A percentile compares a stretch with the other conserved stretches of the same genome.
These are phyloP conservation scores for Chloropsis hardwickii DNA, from an alignment of 2,113 vertebrate species.

Conservation along the genomic window DNA sequence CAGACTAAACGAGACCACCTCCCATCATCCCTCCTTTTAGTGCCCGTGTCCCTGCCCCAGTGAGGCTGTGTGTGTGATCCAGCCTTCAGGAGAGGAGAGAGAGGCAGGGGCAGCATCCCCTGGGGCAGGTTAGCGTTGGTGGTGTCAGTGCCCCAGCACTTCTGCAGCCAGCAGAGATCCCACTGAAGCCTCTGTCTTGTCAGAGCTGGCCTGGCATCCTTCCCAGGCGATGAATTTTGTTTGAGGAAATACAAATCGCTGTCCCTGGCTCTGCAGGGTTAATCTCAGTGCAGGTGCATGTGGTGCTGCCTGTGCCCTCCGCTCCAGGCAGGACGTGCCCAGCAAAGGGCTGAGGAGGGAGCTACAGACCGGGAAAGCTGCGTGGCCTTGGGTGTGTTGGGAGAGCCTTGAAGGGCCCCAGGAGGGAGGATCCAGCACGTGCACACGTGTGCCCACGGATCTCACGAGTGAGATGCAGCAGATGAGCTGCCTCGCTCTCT, in stretches of 20 bases:
- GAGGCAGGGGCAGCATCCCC: neutral
- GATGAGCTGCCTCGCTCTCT: constrained; percentile 5
- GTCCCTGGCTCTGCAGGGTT: neutral
- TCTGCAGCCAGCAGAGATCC: neutral
- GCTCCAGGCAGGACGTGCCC: neutral
- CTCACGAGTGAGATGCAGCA: neutral
- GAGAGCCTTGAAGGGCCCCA: neutral
- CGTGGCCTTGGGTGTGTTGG: accelerated
- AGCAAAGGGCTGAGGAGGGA: constrained; percentile 28
- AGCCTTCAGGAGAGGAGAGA: neutral
- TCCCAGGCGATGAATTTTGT: neutral
- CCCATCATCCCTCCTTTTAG: neutral
- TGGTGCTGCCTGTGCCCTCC: neutral
- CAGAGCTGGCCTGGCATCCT: neutral
- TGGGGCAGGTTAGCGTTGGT: neutral
- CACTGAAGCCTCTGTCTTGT: neutral
- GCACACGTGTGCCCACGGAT: neutral
- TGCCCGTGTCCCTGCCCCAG: accelerated
- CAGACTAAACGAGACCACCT: neutral
- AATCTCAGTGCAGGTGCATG: neutral
- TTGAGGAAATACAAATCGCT: neutral
- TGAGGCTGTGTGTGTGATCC: accelerated
- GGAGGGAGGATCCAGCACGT: neutral
- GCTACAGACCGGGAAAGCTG: neutral
- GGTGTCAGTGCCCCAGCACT: neutral